Base-by-base conservation (phyloP, 2,888 invertebrate species). In the Serripes groenlandicus region DNA sequence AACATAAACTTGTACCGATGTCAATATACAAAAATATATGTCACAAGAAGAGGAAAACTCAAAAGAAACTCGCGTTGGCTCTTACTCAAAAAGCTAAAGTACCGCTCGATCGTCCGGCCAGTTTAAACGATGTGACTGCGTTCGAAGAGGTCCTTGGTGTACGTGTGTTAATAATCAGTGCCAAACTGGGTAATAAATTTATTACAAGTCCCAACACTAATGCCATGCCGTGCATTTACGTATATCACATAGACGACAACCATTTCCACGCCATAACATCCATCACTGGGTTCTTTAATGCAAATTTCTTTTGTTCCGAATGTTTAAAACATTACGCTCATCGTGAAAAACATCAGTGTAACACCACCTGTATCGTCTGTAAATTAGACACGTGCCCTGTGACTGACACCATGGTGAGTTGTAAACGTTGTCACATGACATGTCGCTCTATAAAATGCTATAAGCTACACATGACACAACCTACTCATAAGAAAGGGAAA, bases 171-270 rank as follows among this genome's bases (percentile, higher is more conserved):
- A 69, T 76, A 30, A 54, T 73, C n/a, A 72, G 58, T 18, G 58
- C 81, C 23, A 60, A 60, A 68, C 62, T 76, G 21, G 73, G 73
- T 21, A 81, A 76, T 15, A 81, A 77, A 32, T 76, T 76, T 60
- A 52, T 76, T 0, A 76, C 58, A 7, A 56, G 52, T 60, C 52
- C 73, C 4, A 68, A 37, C 58, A 56, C 49, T 2, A 64, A 72
- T 56, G 26, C 66, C 34, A 26, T 66, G 28, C 76, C 72, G 21
- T 68, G 69, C 54, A 72, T 79, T 5, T 79, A 78, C 73, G 34
- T 83, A 9, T 83, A 83, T 35, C 52, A 74, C 18, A 64, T 76
- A 42, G 73, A 75, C 26, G 75, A 73, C 30, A 42, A 73, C 28
- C 76, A 79, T 23, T 78, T 82, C 37, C 42, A 82, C 35, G 62